Percentiles rank a stretch among this genome's conserved stretches.
Evolutionary conservation across 2,888 invertebrate genomes (phyloP).

Genomic region (Troglohyphantes excavatus): DNA sequence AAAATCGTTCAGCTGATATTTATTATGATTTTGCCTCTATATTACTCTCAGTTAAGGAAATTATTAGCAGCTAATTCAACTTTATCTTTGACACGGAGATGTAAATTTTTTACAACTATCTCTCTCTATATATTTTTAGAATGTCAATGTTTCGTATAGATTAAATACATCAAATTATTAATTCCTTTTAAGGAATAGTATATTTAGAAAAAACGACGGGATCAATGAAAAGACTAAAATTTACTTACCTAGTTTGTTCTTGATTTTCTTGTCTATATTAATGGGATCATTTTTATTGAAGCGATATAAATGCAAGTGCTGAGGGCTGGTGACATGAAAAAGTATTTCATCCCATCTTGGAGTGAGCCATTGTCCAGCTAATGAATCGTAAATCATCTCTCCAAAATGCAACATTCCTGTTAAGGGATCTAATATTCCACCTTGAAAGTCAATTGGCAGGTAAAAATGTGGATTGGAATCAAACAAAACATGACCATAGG

Average conservation of each 20-base stretch:
- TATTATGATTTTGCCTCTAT: no score
- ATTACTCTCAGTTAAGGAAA: no score
- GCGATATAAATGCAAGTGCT: conserved; percentile 94
- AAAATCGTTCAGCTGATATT: no score
- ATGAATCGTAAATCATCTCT: conserved; percentile 91
- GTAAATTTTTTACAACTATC: no score
- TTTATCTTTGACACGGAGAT: no score
- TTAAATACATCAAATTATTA: no score
- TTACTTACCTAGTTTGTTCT: conserved; percentile 79
- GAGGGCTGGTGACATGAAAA: conserved; percentile 91
- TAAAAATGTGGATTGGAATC: conserved; percentile 96
- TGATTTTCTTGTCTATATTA: conserved; percentile 83
- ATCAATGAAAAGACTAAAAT: background rate
- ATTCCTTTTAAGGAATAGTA: background rate
- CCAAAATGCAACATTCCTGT: conserved; percentile 93
- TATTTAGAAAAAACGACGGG: background rate
- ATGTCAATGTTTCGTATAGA: no score
- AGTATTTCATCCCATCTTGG: conserved; percentile 95
- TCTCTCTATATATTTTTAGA: no score
- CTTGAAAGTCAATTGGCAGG: conserved; percentile 81
- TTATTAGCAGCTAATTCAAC: no score
- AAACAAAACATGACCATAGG: conserved; percentile 93
- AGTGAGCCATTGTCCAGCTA: conserved; percentile 97
- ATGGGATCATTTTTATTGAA: conserved; percentile 96
- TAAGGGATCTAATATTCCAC: conserved; percentile 92